Conservation (phyloP, 2,888 invertebrate species). For the Chesias legatella region DNA sequence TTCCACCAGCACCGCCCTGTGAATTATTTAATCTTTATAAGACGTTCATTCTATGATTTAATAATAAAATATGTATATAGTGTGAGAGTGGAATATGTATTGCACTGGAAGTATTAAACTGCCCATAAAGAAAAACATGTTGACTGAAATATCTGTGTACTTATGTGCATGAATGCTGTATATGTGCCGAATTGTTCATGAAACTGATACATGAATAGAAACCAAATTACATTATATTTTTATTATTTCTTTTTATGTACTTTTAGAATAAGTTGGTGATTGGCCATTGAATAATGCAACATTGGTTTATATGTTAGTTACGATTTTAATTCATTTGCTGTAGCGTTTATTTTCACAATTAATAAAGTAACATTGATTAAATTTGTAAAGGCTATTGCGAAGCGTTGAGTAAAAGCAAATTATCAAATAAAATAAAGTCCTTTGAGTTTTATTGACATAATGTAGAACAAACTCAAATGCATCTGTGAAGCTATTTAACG, state of each 20-base stretch:
- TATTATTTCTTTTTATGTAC: constrained; percentile 8
- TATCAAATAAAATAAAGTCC: constrained; percentile 35
- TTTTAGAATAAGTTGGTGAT: background rate
- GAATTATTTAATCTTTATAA: constrained; percentile 54
- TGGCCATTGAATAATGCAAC: too few species aligned
- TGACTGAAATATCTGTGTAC: constrained; percentile 7
- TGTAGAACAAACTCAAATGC: constrained; percentile 25
- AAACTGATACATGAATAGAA: too few species aligned
- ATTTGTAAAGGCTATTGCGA: constrained; percentile 43
- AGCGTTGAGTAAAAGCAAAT: constrained; percentile 44
- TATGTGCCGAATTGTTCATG: too few species aligned
- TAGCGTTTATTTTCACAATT: background rate
- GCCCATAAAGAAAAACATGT: too few species aligned
- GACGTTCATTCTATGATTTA: constrained; percentile 10
- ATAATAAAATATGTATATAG: background rate
- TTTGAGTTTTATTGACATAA: background rate
- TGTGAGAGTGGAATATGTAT: constrained; percentile 3
- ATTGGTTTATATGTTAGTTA: too few species aligned
- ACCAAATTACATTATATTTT: too few species aligned
- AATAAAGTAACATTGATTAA: constrained; percentile 11
- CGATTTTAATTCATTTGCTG: background rate
- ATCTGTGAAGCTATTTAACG: constrained; percentile 45
- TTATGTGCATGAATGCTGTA: background rate
- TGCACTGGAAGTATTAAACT: background rate
- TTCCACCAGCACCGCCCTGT: constrained; percentile 75